Conservation (phyloP, 1,140 invertebrate species). For the Leptopilina boulardi region DNA sequence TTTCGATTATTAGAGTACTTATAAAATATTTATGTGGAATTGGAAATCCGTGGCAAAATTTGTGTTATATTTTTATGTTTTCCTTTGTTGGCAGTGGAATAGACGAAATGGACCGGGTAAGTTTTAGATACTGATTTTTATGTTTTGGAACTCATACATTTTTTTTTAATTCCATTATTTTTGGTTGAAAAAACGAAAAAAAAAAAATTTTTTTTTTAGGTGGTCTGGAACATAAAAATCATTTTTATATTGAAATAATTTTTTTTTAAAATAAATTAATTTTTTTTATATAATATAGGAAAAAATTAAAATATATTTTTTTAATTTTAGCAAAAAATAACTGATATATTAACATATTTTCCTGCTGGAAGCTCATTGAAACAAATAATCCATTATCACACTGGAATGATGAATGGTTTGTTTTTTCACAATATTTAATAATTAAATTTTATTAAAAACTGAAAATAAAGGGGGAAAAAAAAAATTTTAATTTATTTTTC, state of each 20-base stretch:
- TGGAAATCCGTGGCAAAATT: neutral
- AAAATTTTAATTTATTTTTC: neutral
- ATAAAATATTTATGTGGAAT: neutral
- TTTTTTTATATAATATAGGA: neutral
- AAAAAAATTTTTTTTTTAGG: no score
- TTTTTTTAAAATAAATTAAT: neutral
- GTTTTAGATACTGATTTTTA: no score
- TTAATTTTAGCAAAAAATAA: neutral
- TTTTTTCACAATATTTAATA: neutral
- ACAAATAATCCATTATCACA: constrained; percentile 6
- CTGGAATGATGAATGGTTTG: neutral
- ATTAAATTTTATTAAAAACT: no score
- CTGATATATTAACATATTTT: neutral
- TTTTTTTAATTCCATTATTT: no score
- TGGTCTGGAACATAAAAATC: no score
- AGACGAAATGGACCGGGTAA: neutral
- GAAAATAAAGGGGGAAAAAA: neutral
- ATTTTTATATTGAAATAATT: no score
- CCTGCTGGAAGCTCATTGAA: neutral
- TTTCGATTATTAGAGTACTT: neutral
- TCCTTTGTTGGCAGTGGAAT: neutral
- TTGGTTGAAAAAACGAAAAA: no score
- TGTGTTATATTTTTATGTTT: neutral
- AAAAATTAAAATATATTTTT: neutral
- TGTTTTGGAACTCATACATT: no score